A percentile compares a stretch with the other conserved stretches of the same genome.
Conservation (phyloP, 2,888 invertebrate species). For the Chrysopilus asiliformis region DNA sequence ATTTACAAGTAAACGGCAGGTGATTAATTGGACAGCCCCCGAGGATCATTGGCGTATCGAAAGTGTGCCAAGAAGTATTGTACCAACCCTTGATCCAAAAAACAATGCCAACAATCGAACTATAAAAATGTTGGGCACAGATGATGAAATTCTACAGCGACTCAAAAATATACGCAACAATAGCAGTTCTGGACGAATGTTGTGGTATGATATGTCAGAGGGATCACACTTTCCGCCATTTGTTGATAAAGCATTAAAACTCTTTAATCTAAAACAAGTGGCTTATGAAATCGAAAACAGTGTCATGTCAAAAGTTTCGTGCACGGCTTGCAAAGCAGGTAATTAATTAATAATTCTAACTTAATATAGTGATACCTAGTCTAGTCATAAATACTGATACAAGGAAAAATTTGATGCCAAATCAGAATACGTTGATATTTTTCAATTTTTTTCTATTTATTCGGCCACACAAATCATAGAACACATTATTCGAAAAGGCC, state of each 20-base stretch:
- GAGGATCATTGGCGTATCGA: conserved; percentile 30
- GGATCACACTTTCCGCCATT: conserved; percentile 61
- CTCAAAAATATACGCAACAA: conserved; percentile 23
- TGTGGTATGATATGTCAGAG: conserved; percentile 58
- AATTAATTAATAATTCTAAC: conserved; percentile 15
- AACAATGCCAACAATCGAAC: conserved; percentile 24
- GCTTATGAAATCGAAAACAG: conserved; percentile 79
- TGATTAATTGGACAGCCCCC: conserved; percentile 30
- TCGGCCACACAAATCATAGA: too few relatives aligned
- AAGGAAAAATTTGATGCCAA: too few relatives aligned
- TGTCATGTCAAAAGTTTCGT: conserved; percentile 82
- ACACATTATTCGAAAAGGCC: too few relatives aligned
- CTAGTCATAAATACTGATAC: too few relatives aligned
- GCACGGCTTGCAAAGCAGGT: conserved; percentile 78
- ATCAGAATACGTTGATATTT: too few relatives aligned
- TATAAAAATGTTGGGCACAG: conserved; percentile 21
- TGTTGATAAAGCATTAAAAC: conserved; percentile 67
- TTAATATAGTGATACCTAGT: too few relatives aligned
- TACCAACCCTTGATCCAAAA: conserved; percentile 27
- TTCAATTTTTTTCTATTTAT: too few relatives aligned
- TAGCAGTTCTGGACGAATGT: conserved; percentile 38
- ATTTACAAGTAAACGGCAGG: conserved; percentile 19
- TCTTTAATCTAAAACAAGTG: conserved; percentile 75
- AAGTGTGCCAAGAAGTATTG: conserved; percentile 30
- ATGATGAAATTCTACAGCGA: conserved; percentile 28